Percentiles rank a stretch among this genome's conserved stretches.
Evolutionary conservation across 2,113 vertebrate species (phyloP).

Genomic region (Panurus biarmicus): DNA sequence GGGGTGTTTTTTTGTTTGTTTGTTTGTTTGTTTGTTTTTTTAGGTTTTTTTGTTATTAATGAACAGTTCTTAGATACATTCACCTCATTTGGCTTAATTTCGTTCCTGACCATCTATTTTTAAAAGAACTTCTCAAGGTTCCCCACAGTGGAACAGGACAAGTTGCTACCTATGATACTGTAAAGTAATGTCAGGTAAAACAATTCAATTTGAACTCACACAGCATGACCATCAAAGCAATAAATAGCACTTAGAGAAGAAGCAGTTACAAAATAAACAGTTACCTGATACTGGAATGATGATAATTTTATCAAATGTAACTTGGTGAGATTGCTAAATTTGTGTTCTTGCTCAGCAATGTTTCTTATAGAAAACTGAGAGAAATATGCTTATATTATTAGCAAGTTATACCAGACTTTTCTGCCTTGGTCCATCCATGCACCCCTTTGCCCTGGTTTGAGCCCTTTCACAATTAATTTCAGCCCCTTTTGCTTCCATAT

Average conservation of each 20-base stretch:
- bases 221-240: neutral
- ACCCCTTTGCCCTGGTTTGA: neutral
- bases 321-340: neutral
- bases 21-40: neutral
- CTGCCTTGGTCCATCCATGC: neutral
- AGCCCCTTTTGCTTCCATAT: neutral
- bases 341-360: neutral
- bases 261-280: neutral
- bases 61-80: neutral
- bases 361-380: neutral
- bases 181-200: neutral
- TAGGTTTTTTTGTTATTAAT: neutral
- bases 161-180: neutral
- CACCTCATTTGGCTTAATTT: neutral
- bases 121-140: accelerated
- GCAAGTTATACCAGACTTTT: neutral
- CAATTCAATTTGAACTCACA: neutral
- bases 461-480: neutral
- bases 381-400: neutral
- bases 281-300: neutral
- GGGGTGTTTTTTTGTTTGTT: too few relatives aligned
- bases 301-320: neutral
- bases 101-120: neutral
- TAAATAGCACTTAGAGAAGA: neutral
- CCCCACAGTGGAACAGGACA: accelerated